These are phyloP conservation scores for Crossoptilon crossoptilon DNA, from an alignment of 2,797 vertebrate species.

Conservation along the genomic window DNA sequence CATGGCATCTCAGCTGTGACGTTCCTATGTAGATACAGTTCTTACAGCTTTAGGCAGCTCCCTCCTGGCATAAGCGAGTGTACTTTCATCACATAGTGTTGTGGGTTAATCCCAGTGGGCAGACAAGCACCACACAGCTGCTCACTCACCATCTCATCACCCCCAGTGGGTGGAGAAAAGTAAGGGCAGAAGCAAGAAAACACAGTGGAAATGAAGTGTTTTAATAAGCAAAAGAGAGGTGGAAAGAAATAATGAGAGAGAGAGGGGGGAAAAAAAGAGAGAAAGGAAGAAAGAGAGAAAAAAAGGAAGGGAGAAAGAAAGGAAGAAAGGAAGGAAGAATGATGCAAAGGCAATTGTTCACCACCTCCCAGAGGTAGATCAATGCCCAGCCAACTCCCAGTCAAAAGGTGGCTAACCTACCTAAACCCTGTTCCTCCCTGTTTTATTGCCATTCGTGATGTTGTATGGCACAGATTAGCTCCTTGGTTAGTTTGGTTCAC, in stretches of 20 bases:
- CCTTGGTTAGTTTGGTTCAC: not conserved
- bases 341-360: not conserved
- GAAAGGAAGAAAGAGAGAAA: not conserved
- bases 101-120: accelerated
- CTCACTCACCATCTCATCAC: not conserved
- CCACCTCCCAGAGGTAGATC: not conserved
- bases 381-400: not conserved
- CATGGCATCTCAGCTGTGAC: not conserved
- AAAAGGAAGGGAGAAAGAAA: not conserved
- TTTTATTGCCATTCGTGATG: not conserved
- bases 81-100: not conserved
- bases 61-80: not conserved
- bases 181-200: not conserved
- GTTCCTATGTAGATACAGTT: not conserved
- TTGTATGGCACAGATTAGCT: not conserved
- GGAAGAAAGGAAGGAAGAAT: not conserved
- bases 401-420: not conserved
- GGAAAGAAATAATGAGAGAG: not conserved
- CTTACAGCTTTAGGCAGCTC: not conserved
- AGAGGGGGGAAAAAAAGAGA: no score
- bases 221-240: not conserved
- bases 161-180: not conserved
- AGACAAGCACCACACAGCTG: not conserved
- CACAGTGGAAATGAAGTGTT: not conserved
- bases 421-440: accelerated